Evolutionary conservation across 2,113 vertebrate genomes (phyloP), one percentile per base, ranked within the genome.

Genomic region (Hipposideros armiger): DNA sequence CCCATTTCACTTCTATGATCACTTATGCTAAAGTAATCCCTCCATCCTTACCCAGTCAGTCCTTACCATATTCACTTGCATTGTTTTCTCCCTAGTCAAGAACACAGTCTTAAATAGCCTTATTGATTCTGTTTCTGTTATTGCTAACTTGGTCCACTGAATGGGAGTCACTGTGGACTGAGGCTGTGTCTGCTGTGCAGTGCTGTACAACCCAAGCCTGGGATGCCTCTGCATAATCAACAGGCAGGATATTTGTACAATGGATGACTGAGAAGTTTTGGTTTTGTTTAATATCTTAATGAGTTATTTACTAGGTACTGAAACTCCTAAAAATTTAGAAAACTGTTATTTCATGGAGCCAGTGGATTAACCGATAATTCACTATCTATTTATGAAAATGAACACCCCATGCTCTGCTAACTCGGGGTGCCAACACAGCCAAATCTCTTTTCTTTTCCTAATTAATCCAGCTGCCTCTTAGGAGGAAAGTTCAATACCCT

Each of bases 281-380:
- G 11, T 64, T 82, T 84, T 70, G 7, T 88, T 22, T 58, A 84
- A 14, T 42, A 36, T 6, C 5, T 62, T 58, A 24, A 91, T 70
- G 70, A 66, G 8, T 3, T 47, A 81, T 36, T 45, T 82, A 11
- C 9, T 36, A 80, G 19, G 36, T 93, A 47, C 22, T 42, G 17
- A 69, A 91, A 88, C 11, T 60, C n/a, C 30, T 72, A 30, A 77
- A 54, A 86, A 77, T 66, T 89, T 90, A 96, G 32, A 89, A 89
- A 52, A 7, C 22, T 4, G 10, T 86, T 77, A 58, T 64, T 76
- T 19, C 47, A 60, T 2, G 42, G 4, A 81, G 19, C 4, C 47
- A 80, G 28, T 70, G n/a, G 5, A 64, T 69, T 87, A 88, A 84
- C 20, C 40, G 11, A 78, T 83, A 80, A 73, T 76, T 91, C n/a